These are phyloP conservation scores for Galeopterus variegatus DNA, from an alignment of 2,113 vertebrate genomes.

Conservation along the genomic window DNA sequence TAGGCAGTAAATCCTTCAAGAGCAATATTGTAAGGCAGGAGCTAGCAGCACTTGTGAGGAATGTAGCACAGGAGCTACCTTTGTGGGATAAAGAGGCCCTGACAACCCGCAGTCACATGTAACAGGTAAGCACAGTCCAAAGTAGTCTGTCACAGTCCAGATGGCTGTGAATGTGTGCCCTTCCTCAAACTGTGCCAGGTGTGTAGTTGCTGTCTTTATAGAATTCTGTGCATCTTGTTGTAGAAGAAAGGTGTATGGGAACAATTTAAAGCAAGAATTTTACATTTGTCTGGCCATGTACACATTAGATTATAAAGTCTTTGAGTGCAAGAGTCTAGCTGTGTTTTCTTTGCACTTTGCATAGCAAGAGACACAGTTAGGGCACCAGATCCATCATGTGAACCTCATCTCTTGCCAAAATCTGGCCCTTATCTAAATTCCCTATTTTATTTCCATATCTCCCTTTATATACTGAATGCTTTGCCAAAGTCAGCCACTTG, in stretches of 20 bases:
- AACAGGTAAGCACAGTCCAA: background rate
- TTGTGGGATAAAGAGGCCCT: background rate
- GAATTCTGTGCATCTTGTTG: background rate
- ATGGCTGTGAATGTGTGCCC: background rate
- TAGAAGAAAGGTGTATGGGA: background rate
- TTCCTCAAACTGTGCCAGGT: background rate
- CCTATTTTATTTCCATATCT: background rate
- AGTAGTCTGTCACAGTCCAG: background rate
- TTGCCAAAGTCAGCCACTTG: background rate
- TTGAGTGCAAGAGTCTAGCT: background rate
- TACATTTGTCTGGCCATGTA: background rate
- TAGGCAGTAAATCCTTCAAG: background rate
- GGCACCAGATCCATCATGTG: background rate
- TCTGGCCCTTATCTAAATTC: background rate
- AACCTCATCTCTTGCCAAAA: background rate
- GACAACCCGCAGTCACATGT: background rate
- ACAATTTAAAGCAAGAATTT: background rate
- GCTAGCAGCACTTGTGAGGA: background rate
- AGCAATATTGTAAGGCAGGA: background rate
- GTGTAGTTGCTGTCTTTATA: background rate
- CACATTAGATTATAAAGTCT: background rate
- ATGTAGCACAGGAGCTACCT: background rate
- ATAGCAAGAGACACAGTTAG: background rate
- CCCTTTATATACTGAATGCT: background rate
- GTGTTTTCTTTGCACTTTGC: background rate